Conservation (phyloP, 2,888 invertebrate species). For the Ommatoiulus sabulosus region DNA sequence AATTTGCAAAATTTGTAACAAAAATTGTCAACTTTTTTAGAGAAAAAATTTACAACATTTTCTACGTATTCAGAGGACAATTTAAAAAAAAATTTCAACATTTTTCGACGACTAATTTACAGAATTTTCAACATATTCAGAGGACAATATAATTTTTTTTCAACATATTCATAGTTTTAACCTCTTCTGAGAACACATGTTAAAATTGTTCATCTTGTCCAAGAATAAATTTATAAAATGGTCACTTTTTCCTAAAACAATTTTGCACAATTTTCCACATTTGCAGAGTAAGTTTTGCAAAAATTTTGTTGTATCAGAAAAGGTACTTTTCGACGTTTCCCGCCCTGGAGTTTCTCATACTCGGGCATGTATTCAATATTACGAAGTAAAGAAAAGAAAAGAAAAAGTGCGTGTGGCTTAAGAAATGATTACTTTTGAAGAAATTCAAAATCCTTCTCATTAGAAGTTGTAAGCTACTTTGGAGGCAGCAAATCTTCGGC, state of each 20-base stretch:
- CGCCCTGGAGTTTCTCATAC: no score
- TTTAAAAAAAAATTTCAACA: no score
- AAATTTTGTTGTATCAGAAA: not conserved
- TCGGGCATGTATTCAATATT: constrained; percentile 18
- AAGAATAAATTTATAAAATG: not conserved
- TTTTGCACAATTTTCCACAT: not conserved
- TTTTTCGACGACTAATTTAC: no score
- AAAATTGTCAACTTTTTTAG: no score
- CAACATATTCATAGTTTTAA: no score
- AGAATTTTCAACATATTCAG: no score
- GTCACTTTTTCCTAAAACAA: not conserved
- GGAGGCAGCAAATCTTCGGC: constrained; percentile 23
- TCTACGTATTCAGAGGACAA: no score
- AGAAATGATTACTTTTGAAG: constrained; percentile 40
- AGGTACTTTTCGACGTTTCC: not conserved
- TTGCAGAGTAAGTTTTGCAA: not conserved
- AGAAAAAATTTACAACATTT: no score
- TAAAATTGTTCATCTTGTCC: not conserved
- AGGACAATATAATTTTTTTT: no score
- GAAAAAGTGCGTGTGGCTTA: not conserved
- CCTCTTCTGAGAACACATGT: no score
- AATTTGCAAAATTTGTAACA: no score
- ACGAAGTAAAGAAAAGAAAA: not conserved
- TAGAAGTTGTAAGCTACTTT: constrained; percentile 43
- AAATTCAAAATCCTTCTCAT: constrained; percentile 40